Evolutionary conservation across 2,888 invertebrate genomes (phyloP).

Genomic region (Liopterus haemorrhoidalis): DNA sequence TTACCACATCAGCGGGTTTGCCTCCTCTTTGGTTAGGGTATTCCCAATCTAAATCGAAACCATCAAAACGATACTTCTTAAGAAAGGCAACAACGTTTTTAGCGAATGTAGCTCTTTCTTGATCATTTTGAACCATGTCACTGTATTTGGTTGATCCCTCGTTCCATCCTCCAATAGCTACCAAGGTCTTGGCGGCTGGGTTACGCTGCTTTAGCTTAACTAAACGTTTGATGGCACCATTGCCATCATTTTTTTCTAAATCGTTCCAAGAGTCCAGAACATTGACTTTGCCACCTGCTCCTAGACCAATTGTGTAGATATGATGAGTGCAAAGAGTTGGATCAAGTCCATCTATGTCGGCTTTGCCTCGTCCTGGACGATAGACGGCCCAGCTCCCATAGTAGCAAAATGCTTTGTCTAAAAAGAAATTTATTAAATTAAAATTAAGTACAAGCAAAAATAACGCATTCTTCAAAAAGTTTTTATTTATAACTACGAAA

Average conservation of each 20-base stretch:
- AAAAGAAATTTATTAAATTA: too few species aligned
- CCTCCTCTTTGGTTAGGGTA: constrained; percentile 46
- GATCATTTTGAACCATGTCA: constrained; percentile 46
- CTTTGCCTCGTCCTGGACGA: constrained; percentile 58
- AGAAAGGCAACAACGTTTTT: constrained; percentile 52
- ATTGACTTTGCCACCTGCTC: constrained; percentile 48
- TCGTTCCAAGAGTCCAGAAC: constrained; percentile 60
- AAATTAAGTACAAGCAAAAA: too few species aligned
- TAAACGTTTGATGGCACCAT: constrained; percentile 49
- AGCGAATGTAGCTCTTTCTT: constrained; percentile 51
- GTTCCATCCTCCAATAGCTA: constrained; percentile 57
- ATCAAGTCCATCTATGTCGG: constrained; percentile 60
- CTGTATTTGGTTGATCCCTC: constrained; percentile 44
- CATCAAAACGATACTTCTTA: constrained; percentile 57
- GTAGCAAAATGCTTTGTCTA: constrained; percentile 66
- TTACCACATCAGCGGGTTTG: constrained; percentile 7
- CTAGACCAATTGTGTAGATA: constrained; percentile 64
- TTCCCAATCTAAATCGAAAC: constrained; percentile 70
- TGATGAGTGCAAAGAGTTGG: constrained; percentile 67
- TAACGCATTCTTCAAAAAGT: too few species aligned
- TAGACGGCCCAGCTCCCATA: constrained; percentile 73
- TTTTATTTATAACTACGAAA: too few species aligned
- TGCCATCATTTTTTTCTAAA: constrained; percentile 20
- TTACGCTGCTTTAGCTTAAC: constrained; percentile 50
- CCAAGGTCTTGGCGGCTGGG: constrained; percentile 51